These are phyloP conservation scores for Etheostoma spectabile DNA, from an alignment of 2,113 vertebrate genomes.

Conservation along the genomic window DNA sequence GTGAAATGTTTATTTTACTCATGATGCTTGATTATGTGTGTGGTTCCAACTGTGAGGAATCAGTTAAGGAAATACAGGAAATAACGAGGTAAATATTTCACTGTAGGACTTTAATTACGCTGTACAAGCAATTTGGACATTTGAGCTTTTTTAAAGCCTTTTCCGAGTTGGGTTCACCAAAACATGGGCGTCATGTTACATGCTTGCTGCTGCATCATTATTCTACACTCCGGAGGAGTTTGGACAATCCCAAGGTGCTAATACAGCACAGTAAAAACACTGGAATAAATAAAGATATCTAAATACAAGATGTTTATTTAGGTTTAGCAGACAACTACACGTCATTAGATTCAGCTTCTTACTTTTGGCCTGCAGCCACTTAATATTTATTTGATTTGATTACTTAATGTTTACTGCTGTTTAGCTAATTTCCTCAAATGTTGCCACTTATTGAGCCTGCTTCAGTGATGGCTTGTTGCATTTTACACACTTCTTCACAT, in stretches of 20 bases:
- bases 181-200: background rate
- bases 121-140: slow-evolving; percentile 13
- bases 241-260: background rate
- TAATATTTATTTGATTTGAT: background rate
- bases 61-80: background rate
- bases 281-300: background rate
- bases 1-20: background rate
- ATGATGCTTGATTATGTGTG: background rate
- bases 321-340: background rate
- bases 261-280: background rate
- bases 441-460: background rate
- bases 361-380: background rate
- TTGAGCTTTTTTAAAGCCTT: background rate
- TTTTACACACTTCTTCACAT: background rate
- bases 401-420: background rate
- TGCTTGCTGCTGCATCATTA: background rate
- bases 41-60: background rate
- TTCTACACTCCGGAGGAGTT: background rate
- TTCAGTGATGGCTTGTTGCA: background rate
- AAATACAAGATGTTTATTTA: background rate
- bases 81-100: slow-evolving; percentile 16
- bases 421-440: background rate
- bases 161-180: slow-evolving; percentile 18
- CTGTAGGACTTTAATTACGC: background rate
- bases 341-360: background rate